A percentile compares a stretch with the other conserved stretches of the same genome.
Evolutionary conservation across 1,140 invertebrate species (phyloP).

Genomic region (Hesperophylax magnus): DNA sequence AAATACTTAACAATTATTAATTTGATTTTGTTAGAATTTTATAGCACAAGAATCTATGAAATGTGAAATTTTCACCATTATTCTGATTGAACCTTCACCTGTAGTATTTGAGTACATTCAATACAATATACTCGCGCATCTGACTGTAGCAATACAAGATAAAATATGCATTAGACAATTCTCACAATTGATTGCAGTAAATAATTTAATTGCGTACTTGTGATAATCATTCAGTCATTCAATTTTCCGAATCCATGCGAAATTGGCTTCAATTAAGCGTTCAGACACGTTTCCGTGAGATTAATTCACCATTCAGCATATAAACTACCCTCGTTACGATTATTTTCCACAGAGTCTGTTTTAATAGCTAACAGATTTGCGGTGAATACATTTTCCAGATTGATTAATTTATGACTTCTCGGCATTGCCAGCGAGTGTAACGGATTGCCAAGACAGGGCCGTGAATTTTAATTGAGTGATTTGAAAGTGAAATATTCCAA

Average conservation of each 20-base stretch:
- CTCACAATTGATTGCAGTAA: no score
- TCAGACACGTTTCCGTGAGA: background rate
- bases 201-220: background rate
- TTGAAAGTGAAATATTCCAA: slow-evolving; percentile 16
- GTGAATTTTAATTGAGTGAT: slow-evolving; percentile 33
- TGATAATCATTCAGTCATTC: background rate
- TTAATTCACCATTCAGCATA: background rate
- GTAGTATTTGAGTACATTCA: no score
- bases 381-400: slow-evolving; percentile 15
- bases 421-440: background rate
- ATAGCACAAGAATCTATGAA: no score
- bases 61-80: no score
- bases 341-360: slow-evolving; percentile 31
- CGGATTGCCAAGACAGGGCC: background rate
- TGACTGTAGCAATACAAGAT: no score
- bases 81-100: no score
- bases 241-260: background rate
- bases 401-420: background rate
- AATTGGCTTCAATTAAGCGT: no score
- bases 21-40: no score
- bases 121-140: no score
- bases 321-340: background rate
- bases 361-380: slow-evolving; percentile 37
- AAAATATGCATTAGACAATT: no score
- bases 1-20: no score